Conservation (phyloP, 2,797 vertebrate genomes). For the Karalla daura region DNA sequence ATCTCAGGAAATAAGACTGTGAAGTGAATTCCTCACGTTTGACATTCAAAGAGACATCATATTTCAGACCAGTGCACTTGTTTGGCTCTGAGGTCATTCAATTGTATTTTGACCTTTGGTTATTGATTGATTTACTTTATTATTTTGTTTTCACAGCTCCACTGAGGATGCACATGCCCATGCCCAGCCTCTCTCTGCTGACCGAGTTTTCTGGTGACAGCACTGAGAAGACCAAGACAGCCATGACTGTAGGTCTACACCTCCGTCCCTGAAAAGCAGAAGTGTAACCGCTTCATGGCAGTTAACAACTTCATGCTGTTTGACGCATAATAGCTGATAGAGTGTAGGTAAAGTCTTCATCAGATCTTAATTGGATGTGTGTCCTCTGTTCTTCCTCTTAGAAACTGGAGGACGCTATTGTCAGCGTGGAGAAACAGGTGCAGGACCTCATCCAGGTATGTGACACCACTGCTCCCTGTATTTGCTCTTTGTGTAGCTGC, state of each 20-base stretch:
- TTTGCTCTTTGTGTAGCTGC: neutral
- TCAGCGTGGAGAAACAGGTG: conserved; percentile 85
- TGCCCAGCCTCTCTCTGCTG: conserved; percentile 76
- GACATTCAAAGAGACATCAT: too few relatives aligned
- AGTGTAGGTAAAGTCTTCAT: neutral
- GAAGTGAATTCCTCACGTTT: too few relatives aligned
- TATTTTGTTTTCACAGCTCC: conserved; percentile 16
- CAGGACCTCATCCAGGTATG: conserved; percentile 87
- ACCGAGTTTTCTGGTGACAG: conserved; percentile 37
- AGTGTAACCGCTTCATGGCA: neutral
- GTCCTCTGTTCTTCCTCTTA: conserved; percentile 32
- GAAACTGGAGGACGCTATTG: conserved; percentile 65
- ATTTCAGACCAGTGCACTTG: too few relatives aligned
- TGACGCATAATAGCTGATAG: neutral
- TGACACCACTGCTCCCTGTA: neutral
- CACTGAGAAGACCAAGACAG: neutral
- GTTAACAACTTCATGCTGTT: too few relatives aligned
- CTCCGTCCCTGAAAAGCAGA: neutral
- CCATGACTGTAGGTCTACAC: conserved; percentile 60
- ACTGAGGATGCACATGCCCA: conserved; percentile 77
- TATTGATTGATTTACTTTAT: neutral
- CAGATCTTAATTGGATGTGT: neutral
- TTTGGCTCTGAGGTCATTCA: too few relatives aligned
- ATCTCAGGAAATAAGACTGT: too few relatives aligned
- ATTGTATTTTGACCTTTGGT: too few relatives aligned